phyloP scores from a whole-genome alignment of 2,113 vertebrate species.

The Camelus dromedarius region DNA sequence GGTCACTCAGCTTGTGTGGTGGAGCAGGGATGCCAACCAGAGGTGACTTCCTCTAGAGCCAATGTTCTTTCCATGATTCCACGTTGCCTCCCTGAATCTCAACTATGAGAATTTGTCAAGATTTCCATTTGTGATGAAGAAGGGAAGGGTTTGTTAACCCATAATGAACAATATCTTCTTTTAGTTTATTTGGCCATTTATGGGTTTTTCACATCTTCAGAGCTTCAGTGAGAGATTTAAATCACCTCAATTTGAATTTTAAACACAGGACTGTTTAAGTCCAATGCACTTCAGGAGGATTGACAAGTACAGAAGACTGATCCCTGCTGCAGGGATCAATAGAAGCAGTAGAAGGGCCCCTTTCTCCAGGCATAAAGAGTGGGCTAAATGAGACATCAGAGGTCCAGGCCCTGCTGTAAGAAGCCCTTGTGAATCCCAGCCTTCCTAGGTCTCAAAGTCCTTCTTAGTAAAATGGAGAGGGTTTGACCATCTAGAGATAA shows the following conservation, averaged over 20 bases:
- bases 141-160: background rate
- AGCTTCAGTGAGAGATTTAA: background rate
- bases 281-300: background rate
- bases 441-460: background rate
- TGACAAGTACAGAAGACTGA: background rate
- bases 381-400: background rate
- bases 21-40: background rate
- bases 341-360: background rate
- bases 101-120: background rate
- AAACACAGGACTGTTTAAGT: background rate
- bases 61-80: background rate
- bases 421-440: background rate
- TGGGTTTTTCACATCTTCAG: background rate
- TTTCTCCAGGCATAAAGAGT: background rate
- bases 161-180: background rate
- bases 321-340: background rate
- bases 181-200: background rate
- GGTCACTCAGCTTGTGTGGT: background rate
- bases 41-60: background rate
- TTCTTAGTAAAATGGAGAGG: background rate
- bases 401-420: background rate
- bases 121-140: background rate
- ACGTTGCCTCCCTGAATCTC: background rate
- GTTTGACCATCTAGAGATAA: background rate
- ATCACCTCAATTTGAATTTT: background rate